Conservation (phyloP, 2,113 vertebrate genomes). For the Engraulis encrasicolus region DNA sequence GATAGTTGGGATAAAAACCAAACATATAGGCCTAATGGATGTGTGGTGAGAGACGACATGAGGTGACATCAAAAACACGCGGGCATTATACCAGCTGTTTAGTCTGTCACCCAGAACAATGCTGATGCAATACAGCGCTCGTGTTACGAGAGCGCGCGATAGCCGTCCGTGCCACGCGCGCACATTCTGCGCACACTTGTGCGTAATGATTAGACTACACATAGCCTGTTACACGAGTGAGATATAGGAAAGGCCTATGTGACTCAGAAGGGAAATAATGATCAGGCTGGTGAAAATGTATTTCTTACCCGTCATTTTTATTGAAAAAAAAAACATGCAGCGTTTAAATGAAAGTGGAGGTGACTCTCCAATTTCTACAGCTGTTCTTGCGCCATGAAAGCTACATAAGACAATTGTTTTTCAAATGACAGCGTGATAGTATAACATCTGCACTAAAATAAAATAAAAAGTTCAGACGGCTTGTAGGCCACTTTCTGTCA, state of each 20-base stretch:
- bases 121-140: not conserved
- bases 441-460: not conserved
- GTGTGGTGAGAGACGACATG: not conserved
- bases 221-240: no score
- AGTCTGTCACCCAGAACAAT: not conserved
- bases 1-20: no score
- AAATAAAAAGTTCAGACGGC: not conserved
- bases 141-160: not conserved
- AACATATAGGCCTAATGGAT: not conserved
- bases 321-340: not conserved
- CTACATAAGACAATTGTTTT: not conserved
- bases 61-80: not conserved
- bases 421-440: not conserved
- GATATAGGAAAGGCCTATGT: no score
- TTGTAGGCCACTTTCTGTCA: not conserved
- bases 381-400: no score
- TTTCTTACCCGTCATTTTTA: not conserved
- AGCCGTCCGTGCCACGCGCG: not conserved
- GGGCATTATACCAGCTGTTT: not conserved
- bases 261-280: no score
- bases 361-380: no score
- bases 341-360: not conserved
- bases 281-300: not conserved
- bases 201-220: not conserved
- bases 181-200: not conserved